Evolutionary conservation across 2,113 vertebrate species (phyloP).

Genomic region (Dunckerocampus dactyliophorus): DNA sequence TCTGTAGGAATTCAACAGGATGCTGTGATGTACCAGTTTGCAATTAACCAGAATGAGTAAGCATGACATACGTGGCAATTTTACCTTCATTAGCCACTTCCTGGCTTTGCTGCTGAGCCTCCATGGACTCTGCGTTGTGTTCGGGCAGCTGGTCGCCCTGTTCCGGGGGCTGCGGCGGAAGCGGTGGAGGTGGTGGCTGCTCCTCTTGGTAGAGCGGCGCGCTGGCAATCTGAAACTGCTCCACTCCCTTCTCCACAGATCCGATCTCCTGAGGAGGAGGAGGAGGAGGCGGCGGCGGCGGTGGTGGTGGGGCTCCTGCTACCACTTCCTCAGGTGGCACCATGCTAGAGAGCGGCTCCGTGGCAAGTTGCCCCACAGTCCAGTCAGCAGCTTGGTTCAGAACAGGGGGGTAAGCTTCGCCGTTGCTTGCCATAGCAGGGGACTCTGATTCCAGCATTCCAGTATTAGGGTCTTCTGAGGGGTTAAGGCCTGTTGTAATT

Average conservation of each 20-base stretch:
- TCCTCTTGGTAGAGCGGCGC: conserved; percentile 46
- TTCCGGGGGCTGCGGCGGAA: conserved; percentile 41
- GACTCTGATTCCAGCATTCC: conserved; percentile 72
- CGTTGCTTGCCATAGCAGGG: conserved; percentile 62
- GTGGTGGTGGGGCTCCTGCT: conserved; percentile 16
- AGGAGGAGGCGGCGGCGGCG: conserved; percentile 9
- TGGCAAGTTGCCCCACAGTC: conserved; percentile 52
- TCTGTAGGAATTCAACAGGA: conserved; percentile 11
- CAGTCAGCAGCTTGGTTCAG: conserved; percentile 53
- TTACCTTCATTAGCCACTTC: conserved; percentile 45
- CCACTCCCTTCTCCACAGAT: conserved; percentile 56
- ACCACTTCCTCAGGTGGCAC: conserved; percentile 35
- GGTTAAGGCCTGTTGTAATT: conserved; percentile 38
- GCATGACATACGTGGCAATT: background rate
- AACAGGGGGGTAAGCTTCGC: conserved; percentile 56
- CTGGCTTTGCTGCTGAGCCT: conserved; percentile 7
- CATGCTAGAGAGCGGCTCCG: conserved; percentile 41
- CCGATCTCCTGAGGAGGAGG: conserved; percentile 23
- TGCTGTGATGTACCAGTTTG: background rate
- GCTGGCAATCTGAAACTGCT: conserved; percentile 60
- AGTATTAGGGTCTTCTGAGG: conserved; percentile 50
- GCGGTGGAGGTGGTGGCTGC: conserved; percentile 28
- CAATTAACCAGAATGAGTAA: background rate
- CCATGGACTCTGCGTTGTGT: conserved; percentile 3
- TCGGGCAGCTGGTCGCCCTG: conserved; percentile 22